Base-by-base conservation (phyloP, 2,888 invertebrate genomes). In the Perizoma affinitatum region DNA sequence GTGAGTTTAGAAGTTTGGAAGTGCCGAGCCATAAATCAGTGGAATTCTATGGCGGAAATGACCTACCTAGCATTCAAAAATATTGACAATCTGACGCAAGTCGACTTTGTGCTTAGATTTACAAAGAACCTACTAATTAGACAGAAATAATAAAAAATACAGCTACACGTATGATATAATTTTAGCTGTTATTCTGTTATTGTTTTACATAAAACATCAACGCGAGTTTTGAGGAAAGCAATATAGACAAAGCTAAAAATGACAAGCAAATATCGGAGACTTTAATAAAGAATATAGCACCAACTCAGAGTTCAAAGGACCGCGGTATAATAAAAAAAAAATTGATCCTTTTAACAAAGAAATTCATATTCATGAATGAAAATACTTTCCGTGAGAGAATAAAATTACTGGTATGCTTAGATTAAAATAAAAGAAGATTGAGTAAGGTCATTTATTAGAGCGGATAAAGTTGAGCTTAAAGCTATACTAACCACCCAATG, bases 301-400 rank as follows among this genome's bases (percentile, higher is more conserved):
- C 65, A 51, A 63, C 49, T 57, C 41, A 9, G 60, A 53, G 44
- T 59, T 42, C 51, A 65, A 63, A 60, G 36, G 44, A 54, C 54
- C 65, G 65, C 54, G 67, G 69, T 71, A 75, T 76, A 76, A 75
- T 78, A 82, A 80, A 79, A 79, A 80, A 79, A 79, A 80, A 72
- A 75, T 77, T 76, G 75, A 79, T 80, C 74, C 75, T 72, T 81
- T 82, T 79, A 80, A 81, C 79, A 80, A 76, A 77, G 76, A 74
- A 74, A 79, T 83, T 83, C 82, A 82, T 82, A 84, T 81, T 82
- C 84, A 82, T 82, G 82, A 79, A 80, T 73, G 74, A 76, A 76
- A 78, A 83, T 82, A 78, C 57, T 78, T 74, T 79, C 75, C 74
- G 67, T 70, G 65, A 62, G 63, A 65, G 71, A 74, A 74, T 76